phyloP scores from a whole-genome alignment of 2,113 vertebrate genomes.

The Castor canadensis region DNA sequence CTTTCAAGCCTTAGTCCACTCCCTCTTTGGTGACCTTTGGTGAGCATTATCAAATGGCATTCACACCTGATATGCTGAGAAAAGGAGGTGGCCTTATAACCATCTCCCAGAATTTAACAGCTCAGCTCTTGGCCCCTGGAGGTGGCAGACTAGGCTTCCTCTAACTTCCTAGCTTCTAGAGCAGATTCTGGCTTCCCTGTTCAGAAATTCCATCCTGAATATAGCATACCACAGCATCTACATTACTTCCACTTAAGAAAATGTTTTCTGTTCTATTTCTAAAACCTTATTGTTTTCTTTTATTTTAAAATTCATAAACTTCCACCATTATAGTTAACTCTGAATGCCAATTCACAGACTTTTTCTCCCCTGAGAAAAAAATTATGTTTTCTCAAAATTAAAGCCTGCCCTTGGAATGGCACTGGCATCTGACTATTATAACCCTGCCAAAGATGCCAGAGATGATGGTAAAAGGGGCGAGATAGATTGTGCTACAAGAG shows the following conservation, averaged over 20 bases:
- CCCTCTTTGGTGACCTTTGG: not conserved
- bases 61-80: not conserved
- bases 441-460: fast-evolving
- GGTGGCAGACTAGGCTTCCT: not conserved
- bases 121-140: fast-evolving
- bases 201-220: not conserved
- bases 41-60: not conserved
- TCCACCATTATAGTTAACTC: not conserved
- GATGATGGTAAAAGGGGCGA: not conserved
- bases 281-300: not conserved
- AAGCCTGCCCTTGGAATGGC: not conserved
- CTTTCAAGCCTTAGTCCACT: not conserved
- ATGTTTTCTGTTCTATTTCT: not conserved
- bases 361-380: not conserved
- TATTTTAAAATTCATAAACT: not conserved
- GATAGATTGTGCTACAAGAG: fast-evolving
- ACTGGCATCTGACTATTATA: not conserved
- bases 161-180: not conserved
- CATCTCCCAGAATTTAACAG: fast-evolving
- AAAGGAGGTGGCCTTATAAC: not conserved
- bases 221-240: fast-evolving
- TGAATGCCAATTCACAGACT: not conserved
- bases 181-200: not conserved
- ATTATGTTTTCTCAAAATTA: not conserved
- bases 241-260: not conserved